These are phyloP conservation scores for Scomber japonicus DNA, from an alignment of 2,113 vertebrate species.

Conservation along the genomic window DNA sequence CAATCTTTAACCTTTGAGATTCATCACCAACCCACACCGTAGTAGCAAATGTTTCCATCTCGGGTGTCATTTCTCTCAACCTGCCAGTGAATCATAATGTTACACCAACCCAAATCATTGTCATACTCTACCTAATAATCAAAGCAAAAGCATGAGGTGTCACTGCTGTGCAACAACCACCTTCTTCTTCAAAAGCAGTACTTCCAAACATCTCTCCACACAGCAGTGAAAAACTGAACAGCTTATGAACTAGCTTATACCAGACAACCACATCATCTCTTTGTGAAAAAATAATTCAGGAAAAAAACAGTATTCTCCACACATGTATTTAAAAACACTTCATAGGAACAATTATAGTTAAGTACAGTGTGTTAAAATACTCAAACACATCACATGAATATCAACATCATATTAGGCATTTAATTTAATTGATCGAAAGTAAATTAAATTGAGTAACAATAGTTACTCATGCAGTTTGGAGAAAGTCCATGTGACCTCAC, in stretches of 20 bases:
- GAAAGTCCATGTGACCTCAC: too few species aligned
- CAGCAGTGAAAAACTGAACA: neutral
- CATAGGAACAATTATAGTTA: neutral
- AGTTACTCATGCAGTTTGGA: too few species aligned
- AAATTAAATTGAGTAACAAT: too few species aligned
- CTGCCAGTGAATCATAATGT: neutral
- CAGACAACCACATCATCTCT: neutral
- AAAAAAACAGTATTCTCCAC: neutral
- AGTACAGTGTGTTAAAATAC: too few species aligned
- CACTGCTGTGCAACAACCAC: neutral
- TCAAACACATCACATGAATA: too few species aligned
- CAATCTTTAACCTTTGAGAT: neutral
- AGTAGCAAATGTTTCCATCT: neutral
- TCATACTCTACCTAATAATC: conserved; percentile 4
- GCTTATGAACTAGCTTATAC: neutral
- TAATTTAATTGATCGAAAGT: too few species aligned
- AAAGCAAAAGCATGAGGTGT: neutral
- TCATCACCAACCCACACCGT: neutral
- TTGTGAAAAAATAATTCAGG: neutral
- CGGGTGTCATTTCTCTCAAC: neutral
- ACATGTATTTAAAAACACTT: neutral
- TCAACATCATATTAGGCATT: too few species aligned
- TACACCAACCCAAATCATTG: neutral
- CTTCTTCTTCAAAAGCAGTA: neutral
- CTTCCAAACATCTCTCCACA: neutral